Conservation (phyloP, 2,888 invertebrate species). For the Netelia inedita region DNA sequence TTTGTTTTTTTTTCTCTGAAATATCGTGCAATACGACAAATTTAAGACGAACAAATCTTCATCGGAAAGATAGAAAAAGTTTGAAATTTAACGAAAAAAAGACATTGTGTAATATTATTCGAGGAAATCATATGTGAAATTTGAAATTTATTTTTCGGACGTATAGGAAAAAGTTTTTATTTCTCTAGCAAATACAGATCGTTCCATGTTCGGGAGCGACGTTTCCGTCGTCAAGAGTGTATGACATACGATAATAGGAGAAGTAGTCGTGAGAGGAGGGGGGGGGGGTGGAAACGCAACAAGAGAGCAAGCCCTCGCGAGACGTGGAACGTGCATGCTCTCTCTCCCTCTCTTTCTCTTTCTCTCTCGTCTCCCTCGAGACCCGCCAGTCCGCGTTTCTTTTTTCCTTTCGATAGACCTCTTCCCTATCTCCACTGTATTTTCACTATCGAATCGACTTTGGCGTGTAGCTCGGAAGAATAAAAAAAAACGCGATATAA, state of each 20-base stretch:
- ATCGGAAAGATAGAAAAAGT: neutral
- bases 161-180: no score
- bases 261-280: no score
- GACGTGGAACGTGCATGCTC: neutral
- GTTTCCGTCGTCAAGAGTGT: neutral
- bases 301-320: no score
- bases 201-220: neutral
- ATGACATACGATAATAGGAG: neutral
- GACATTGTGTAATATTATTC: neutral
- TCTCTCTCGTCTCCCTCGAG: neutral
- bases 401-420: neutral
- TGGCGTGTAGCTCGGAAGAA: neutral
- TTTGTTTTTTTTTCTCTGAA: neutral
- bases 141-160: neutral
- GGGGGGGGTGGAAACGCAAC: conserved; percentile 35
- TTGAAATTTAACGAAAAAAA: neutral
- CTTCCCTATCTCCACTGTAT: neutral
- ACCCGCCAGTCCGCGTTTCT: neutral
- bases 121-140: neutral
- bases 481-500: neutral
- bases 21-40: no score
- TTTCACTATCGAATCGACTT: neutral
- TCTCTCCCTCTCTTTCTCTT: neutral
- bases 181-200: no score
- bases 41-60: neutral